These are phyloP conservation scores for Marmota flaviventris DNA, from an alignment of 2,113 vertebrate genomes.

Conservation along the genomic window DNA sequence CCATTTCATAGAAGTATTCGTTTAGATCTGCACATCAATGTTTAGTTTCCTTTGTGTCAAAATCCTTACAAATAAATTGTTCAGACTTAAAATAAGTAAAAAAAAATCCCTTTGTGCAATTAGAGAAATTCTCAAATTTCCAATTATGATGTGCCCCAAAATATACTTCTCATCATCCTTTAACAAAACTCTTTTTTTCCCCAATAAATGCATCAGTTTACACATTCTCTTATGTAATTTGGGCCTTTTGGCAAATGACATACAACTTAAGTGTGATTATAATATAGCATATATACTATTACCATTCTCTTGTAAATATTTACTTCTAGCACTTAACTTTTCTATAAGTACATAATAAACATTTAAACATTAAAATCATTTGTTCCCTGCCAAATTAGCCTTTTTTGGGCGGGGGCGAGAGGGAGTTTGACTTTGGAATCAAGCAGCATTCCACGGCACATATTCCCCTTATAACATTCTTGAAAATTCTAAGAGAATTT, in stretches of 20 bases:
- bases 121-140: constrained; percentile 44
- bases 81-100: not conserved
- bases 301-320: not conserved
- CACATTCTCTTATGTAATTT: not conserved
- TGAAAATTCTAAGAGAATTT: not conserved
- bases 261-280: not conserved
- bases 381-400: not conserved
- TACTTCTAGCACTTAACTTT: not conserved
- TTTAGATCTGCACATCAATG: not conserved
- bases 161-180: not conserved
- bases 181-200: not conserved
- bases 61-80: not conserved
- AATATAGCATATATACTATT: not conserved
- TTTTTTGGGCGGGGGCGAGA: rapidly evolving
- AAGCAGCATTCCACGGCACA: not conserved
- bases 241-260: not conserved
- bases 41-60: not conserved
- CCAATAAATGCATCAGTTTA: not conserved
- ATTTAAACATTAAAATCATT: not conserved
- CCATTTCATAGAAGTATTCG: not conserved
- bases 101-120: not conserved
- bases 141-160: not conserved
- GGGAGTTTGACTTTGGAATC: not conserved
- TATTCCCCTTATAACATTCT: not conserved
- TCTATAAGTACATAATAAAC: not conserved